A percentile compares a stretch with the other conserved stretches of the same genome.
These are phyloP conservation scores for Sphaeramia orbicularis DNA, from an alignment of 2,797 vertebrate species.

Conservation along the genomic window DNA sequence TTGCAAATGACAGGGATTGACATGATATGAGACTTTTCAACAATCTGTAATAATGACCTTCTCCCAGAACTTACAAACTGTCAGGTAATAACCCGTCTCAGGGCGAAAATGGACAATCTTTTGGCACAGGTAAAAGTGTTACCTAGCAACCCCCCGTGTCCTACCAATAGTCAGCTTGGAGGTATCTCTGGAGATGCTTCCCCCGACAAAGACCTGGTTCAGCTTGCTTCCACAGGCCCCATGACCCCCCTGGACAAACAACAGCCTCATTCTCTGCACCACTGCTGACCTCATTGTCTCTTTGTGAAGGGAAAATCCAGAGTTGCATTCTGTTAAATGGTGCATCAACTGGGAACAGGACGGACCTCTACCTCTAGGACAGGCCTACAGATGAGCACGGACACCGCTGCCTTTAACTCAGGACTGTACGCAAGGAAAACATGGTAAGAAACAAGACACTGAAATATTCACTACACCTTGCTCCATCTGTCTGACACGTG, in stretches of 20 bases:
- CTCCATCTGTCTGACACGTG: slow-evolving; percentile 32
- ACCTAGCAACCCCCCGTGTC: slow-evolving; percentile 72
- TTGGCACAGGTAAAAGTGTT: slow-evolving; percentile 80
- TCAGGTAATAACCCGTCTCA: slow-evolving; percentile 70
- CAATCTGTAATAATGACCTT: slow-evolving; percentile 86
- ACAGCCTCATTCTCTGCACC: slow-evolving; percentile 87
- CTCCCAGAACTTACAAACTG: slow-evolving; percentile 70
- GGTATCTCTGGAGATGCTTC: slow-evolving; percentile 85
- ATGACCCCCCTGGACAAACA: slow-evolving; percentile 83
- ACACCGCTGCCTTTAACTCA: slow-evolving; percentile 45
- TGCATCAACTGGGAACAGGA: slow-evolving; percentile 61
- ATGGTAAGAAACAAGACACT: slow-evolving; percentile 77
- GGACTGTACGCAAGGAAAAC: slow-evolving; percentile 67
- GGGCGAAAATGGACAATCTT: slow-evolving; percentile 68
- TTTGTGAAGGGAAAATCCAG: slow-evolving; percentile 88
- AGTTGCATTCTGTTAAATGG: slow-evolving; percentile 87
- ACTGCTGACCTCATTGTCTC: slow-evolving; percentile 89
- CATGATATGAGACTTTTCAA: slow-evolving; percentile 84
- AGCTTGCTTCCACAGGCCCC: slow-evolving; percentile 80
- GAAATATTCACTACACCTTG: slow-evolving; percentile 28
- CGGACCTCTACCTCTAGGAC: slow-evolving; percentile 60
- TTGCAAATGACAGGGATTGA: slow-evolving; percentile 71
- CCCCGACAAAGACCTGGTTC: slow-evolving; percentile 83
- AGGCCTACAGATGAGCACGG: slow-evolving; percentile 74
- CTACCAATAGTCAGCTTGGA: slow-evolving; percentile 74